Base-by-base conservation (phyloP, 2,113 vertebrate genomes). In the Malurus cyaneus region DNA sequence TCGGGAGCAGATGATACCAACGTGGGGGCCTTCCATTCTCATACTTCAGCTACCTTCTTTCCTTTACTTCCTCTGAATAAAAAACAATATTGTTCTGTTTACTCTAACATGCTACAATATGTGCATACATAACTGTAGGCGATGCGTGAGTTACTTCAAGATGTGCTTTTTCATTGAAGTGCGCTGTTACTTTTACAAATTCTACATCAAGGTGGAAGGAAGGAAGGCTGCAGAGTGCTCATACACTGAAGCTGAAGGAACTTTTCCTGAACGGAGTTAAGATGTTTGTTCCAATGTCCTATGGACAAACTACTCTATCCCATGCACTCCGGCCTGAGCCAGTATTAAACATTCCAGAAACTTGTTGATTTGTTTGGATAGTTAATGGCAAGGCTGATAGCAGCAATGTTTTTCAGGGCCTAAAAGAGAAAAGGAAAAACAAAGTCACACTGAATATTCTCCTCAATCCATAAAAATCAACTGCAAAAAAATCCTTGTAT, bases 381-480 rank as follows among this genome's bases (percentile, higher is more conserved):
- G 98, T 98, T 98, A 98, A 99, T 99, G 88, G 99, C 99, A 97
- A 99, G 98, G 97, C 99, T 99, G 98, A 99, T 99, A 96, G 99
- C 99, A 93, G 99, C 98, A 67, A 99, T 99, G 98, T 99, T 99
- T 98, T 98, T 99, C 97, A 99, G 98, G 94, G 99, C 99, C 99
- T 99, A 94, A 31, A 80, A 70, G 53, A 96, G 29, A 86, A 82
- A 95, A 91, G 32, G n/a, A 88, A 93, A 53, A 70, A 34, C 62
- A 66, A 64, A 88, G 56, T 78, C 42, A 86, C 9, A 1, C 8
- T 4, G 9, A 67, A 67, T 29, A 62, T 36, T 31, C 60, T 83
- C 44, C 52, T 29, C 21, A 34, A 12, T 31, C 17, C 41, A 18
- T 53, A 80, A 36, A 36, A 36, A 36, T 36, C 36, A 36, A 39